Evolutionary conservation across 2,113 vertebrate species (phyloP), one percentile per base, ranked within the genome.

Genomic region (Hypocryptadius cinnamomeus): DNA sequence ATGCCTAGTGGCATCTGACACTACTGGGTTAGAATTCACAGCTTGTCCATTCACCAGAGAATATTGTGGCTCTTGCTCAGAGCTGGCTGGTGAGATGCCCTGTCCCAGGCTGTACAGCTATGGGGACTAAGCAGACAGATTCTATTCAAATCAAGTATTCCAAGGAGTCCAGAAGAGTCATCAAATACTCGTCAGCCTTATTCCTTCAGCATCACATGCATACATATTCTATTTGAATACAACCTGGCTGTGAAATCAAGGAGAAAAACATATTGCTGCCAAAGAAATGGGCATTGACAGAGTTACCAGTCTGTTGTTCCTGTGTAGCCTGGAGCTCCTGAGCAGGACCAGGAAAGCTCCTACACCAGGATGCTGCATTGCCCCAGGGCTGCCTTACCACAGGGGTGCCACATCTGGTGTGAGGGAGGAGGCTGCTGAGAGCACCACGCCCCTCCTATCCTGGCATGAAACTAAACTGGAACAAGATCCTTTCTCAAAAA

Each of bases 371-470:
- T 8, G 15, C 23, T 68, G 37, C 39, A 13, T 10, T 68, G 63
- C n/a, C 78, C 35, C 53, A 40, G 44, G 35, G 40, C 0, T 71
- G 69, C 37, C 24, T 57, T 11, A 20, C 6, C 44, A 13, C 61
- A 39, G 31, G 13, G 16, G 15, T 72, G 72, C 42, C 42, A 23
- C 1, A 0, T 19, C 18, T 4, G 0, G 6, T 10, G 7, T 4
- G 48, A 17, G 31, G 11, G 13, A 81, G 15, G 13, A 69, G 35
- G 48, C 19, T 25, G 27, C 63, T 48, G 40, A 65, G 47, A 82
- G 48, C 28, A 25, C 15, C 8, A 4, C 1, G 2, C 2, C 11
- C 8, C 40, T 69, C 66, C 71, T 61, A 12, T 40, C 53, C 71
- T 30, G 50, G 56, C 11, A 57, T 8, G 30, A 65, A 79, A 76